phyloP scores from a whole-genome alignment of 2,113 vertebrate genomes.

The Caretta caretta region DNA sequence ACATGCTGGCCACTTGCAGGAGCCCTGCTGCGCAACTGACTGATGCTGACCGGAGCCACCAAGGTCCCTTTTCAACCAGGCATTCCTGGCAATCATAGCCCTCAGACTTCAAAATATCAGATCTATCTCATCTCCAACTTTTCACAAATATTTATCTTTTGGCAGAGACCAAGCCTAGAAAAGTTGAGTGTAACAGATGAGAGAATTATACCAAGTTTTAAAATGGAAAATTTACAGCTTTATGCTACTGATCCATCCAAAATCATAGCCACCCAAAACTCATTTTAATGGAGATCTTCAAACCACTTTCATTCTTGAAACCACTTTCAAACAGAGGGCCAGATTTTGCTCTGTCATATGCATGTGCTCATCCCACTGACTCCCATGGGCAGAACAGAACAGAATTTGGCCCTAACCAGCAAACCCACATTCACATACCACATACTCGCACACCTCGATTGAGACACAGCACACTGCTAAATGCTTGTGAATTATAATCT shows the following conservation, averaged over 20 bases:
- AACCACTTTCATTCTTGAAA: neutral
- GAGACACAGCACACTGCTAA: neutral
- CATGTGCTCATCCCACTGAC: neutral
- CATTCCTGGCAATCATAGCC: neutral
- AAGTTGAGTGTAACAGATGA: neutral
- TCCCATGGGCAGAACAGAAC: neutral
- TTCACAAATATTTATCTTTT: neutral
- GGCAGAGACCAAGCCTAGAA: neutral
- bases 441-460: neutral
- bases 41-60: too few species aligned
- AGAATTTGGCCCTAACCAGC: neutral
- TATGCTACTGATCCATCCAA: neutral
- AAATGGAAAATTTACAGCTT: neutral
- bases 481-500: neutral
- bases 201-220: neutral
- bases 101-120: neutral
- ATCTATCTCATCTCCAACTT: neutral
- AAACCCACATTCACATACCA: neutral
- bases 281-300: neutral
- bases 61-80: too few species aligned
- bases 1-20: too few species aligned
- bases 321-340: neutral
- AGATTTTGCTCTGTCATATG: neutral
- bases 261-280: neutral
- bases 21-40: too few species aligned